Evolutionary conservation across 1,140 invertebrate genomes (phyloP).

Genomic region (Luehdorfia chinensis): DNA sequence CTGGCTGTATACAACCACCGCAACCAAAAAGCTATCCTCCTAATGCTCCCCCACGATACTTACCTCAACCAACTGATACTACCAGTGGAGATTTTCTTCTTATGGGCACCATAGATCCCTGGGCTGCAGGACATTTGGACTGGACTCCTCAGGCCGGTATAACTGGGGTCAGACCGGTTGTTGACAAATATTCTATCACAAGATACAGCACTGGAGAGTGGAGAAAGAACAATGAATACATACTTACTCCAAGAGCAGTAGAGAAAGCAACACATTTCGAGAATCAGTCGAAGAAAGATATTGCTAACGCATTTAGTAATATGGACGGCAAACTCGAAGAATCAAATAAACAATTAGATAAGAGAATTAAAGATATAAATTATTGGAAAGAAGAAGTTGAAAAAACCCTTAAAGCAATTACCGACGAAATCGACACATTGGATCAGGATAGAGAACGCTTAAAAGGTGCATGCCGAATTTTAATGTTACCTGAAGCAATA

Average conservation of each 20-base stretch:
- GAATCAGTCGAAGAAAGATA: conserved; percentile 37
- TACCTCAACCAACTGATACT: conserved; percentile 59
- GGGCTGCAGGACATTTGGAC: conserved; percentile 84
- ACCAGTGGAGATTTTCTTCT: conserved; percentile 59
- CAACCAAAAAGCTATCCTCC: conserved; percentile 47
- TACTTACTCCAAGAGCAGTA: conserved; percentile 43
- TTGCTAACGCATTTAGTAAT: conserved; percentile 69
- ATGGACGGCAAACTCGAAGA: conserved; percentile 80
- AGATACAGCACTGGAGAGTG: conserved; percentile 83
- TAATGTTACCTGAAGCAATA: conserved; percentile 82
- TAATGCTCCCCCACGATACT: conserved; percentile 53
- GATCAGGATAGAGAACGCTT: conserved; percentile 80
- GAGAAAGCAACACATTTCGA: conserved; percentile 53
- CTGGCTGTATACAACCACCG: conserved; percentile 54
- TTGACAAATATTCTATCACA: conserved; percentile 86
- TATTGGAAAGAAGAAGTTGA: conserved; percentile 83
- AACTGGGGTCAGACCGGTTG: conserved; percentile 84
- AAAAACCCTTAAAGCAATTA: conserved; percentile 78
- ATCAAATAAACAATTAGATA: conserved; percentile 79
- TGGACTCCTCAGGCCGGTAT: conserved; percentile 83
- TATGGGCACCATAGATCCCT: conserved; percentile 79
- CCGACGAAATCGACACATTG: conserved; percentile 82
- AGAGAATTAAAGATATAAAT: conserved; percentile 79
- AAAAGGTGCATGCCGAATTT: conserved; percentile 80
- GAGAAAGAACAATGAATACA: conserved; percentile 78